Evolutionary conservation across 1,140 invertebrate species (phyloP), one percentile per base, ranked within the genome.

Genomic region (Drosophila mauritiana): DNA sequence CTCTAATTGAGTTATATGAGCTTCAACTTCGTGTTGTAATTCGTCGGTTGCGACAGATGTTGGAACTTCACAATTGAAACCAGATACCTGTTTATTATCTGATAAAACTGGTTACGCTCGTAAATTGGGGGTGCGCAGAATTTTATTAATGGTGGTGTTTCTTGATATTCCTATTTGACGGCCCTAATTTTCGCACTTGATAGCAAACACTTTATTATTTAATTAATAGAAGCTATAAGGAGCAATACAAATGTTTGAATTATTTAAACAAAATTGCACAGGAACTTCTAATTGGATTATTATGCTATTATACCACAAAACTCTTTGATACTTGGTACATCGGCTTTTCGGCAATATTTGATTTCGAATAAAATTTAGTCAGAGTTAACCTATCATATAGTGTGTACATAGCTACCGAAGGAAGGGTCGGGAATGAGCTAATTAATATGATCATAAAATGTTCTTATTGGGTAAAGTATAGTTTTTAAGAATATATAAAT

Each of bases 51-150:
- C 46, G 58, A 52, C 58, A 61, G 58, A 61, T 61, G 58, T 52
- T 42, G n/a, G 34, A 59, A 36, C 57, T n/a, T 31, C 46, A 27
- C 57, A 20, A 27, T 27, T 61, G 58, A 61, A 61, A 61, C 46
- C 58, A 61, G 58, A 61, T 61, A 61, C 58, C 58, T 52, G 34
- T 27, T 17, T 61, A 61, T 61, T 61, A 61, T 52, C 46, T 61
- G 36, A 52, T 52, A 27, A 25, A 61, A 49, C 34, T 61, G 46
- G 58, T 61, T 52, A 51, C 27, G 6, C 40, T 51, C 49, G 25
- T 5, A 31, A 11, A 40, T 31, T 20, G 46, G 20, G 58, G 58
- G 58, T 51, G 58, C 27, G 36, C 11, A 40, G 13, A 11, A 39
- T 39, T 8, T 13, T 13, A 27, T 61, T 39, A 1, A 20, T 52